Base-by-base conservation (phyloP, 2,113 vertebrate species). In the Corvus moneduloides region DNA sequence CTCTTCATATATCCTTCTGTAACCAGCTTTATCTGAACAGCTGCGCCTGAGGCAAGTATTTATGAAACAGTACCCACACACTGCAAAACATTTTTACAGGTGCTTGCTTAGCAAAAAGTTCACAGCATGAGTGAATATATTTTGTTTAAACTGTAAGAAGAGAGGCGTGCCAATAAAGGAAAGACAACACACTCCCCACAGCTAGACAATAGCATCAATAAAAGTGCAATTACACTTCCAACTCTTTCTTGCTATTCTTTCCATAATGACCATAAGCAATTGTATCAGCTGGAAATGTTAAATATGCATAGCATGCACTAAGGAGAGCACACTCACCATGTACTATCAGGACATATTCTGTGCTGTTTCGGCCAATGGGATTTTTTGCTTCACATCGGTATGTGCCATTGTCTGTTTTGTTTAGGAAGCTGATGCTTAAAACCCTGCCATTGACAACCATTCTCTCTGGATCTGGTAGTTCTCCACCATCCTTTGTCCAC, bases 371-470 rank as follows among this genome's bases (percentile, higher is more conserved):
- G 78, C 99, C 99, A 72, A 99, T 99, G 97, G 98, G 98, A 90
- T 99, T 99, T 94, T 98, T 98, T 84, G 99, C 99, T 98, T 99
- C 99, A 46, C 99, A 99, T 96, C 99, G 98, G 96, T 99, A 99
- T 28, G 99, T 99, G 93, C 99, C 99, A 43, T 99, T 99, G 98
- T 99, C 99, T 78, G 99, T 99, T 98, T 99, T 99, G 98, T 99
- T 99, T 96, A 99, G 98, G 90, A 99, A 98, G 73, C 98, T 99
- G 98, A 99, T 99, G 97, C 98, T 99, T 94, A 99, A 98, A 78
- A 99, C 98, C 76, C 99, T 98, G 81, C 99, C 99, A 33, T 99
- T 99, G 87, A 99, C 99, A 84, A 99, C 98, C 98, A 99, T 98
- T 61, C 99, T 97, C 83, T 99, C 99, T 91, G 99, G 98, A 89